A percentile compares a stretch with the other conserved stretches of the same genome.
These are phyloP conservation scores for Ceratothoa steindachneri DNA, from an alignment of 2,888 invertebrate species.

Conservation along the genomic window DNA sequence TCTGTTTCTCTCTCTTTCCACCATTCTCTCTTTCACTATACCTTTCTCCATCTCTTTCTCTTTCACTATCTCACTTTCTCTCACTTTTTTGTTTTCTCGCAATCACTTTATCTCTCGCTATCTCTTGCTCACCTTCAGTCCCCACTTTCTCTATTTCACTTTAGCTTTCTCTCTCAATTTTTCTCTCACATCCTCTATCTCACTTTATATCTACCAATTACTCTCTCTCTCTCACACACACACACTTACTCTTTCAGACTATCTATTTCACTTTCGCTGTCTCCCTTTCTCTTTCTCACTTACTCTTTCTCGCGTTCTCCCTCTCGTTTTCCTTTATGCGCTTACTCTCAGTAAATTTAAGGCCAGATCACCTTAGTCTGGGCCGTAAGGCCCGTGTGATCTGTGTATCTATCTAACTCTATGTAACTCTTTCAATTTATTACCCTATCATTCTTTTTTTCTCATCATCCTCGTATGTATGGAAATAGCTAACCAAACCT, in stretches of 20 bases:
- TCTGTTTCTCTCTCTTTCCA: background rate
- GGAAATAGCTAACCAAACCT: no score
- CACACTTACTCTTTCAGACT: conserved; percentile 18
- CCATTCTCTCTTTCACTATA: background rate
- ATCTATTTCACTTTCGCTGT: conserved; percentile 22
- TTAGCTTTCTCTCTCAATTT: background rate
- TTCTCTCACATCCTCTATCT: background rate
- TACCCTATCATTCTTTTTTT: no score
- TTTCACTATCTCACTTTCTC: background rate
- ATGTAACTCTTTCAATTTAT: no score
- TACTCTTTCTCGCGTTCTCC: no score
- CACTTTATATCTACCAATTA: background rate
- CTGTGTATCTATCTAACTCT: no score
- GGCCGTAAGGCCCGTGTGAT: no score
- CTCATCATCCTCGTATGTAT: no score
- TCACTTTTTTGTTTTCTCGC: background rate
- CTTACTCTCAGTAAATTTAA: no score
- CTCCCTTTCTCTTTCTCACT: conserved; percentile 20
- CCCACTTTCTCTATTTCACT: background rate
- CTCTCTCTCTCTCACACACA: conserved; percentile 1
- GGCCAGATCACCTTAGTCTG: no score
- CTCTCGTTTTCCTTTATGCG: no score
- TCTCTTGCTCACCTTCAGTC: background rate
- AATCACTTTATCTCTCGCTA: conserved; percentile 11
- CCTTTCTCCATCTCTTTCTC: background rate